These are phyloP conservation scores for Tachyglossus aculeatus DNA, from an alignment of 2,797 vertebrate species.

Conservation along the genomic window DNA sequence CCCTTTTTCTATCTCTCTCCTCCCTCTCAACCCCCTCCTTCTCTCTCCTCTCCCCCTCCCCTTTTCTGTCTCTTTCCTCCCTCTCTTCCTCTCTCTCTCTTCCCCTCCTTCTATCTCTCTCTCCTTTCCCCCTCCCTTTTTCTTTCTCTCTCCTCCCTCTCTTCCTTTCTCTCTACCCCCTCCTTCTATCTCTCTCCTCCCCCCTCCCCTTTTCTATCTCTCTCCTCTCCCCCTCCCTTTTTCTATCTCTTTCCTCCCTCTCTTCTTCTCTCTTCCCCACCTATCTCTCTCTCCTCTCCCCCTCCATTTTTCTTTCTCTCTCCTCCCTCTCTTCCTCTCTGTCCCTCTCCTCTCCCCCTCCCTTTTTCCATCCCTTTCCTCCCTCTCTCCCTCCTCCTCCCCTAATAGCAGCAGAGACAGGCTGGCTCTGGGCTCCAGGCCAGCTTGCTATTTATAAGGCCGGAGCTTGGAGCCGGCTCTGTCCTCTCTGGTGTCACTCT, in stretches of 20 bases:
- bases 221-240: neutral
- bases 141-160: neutral
- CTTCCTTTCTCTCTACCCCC: neutral
- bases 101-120: neutral
- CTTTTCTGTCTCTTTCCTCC: neutral
- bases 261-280: neutral
- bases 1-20: no score
- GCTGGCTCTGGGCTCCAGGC: neutral
- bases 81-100: neutral
- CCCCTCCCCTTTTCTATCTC: neutral
- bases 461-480: slow-evolving; percentile 8
- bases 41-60: neutral
- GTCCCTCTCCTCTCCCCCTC: neutral
- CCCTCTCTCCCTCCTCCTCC: neutral
- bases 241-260: neutral
- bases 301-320: neutral
- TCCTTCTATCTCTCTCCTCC: neutral
- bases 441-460: slow-evolving; percentile 31
- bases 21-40: no score
- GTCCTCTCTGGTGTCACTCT: neutral
- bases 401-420: no score
- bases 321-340: neutral
- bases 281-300: neutral
- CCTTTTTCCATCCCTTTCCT: rapidly evolving
- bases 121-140: neutral